These are phyloP conservation scores for Cyanoramphus novaezelandiae DNA, from an alignment of 2,113 vertebrate species.

Conservation along the genomic window DNA sequence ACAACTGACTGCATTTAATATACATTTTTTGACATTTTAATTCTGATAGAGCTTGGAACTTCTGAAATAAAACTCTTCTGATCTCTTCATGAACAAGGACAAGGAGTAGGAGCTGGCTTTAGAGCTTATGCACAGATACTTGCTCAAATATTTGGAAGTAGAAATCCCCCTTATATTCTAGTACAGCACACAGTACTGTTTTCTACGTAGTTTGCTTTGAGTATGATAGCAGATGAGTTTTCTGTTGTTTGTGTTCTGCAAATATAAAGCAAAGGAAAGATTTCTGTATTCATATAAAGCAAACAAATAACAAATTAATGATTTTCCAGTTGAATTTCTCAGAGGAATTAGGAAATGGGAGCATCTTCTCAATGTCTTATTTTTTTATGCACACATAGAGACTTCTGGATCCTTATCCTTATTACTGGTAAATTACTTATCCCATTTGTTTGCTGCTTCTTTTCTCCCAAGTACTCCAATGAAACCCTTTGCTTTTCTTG, in stretches of 20 bases:
- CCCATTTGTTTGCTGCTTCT: neutral
- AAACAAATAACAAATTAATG: neutral
- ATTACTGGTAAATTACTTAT: neutral
- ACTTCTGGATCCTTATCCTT: neutral
- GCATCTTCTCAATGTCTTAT: neutral
- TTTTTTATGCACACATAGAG: neutral
- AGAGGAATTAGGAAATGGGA: neutral
- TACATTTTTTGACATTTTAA: neutral
- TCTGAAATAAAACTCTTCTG: neutral
- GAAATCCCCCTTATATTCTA: neutral
- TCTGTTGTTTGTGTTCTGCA: neutral
- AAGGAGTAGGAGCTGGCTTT: neutral
- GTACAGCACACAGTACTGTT: neutral
- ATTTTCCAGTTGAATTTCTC: neutral
- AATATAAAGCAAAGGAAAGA: neutral
- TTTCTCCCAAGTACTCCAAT: neutral
- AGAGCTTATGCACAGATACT: neutral
- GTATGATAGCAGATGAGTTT: neutral
- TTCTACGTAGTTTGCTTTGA: neutral
- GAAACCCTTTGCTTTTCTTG: neutral
- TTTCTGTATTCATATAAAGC: neutral
- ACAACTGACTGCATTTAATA: neutral
- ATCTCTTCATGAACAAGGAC: neutral
- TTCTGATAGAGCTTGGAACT: neutral
- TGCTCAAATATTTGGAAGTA: neutral